Base-by-base conservation (phyloP, 2,113 vertebrate species). In the Prinia subflava region DNA sequence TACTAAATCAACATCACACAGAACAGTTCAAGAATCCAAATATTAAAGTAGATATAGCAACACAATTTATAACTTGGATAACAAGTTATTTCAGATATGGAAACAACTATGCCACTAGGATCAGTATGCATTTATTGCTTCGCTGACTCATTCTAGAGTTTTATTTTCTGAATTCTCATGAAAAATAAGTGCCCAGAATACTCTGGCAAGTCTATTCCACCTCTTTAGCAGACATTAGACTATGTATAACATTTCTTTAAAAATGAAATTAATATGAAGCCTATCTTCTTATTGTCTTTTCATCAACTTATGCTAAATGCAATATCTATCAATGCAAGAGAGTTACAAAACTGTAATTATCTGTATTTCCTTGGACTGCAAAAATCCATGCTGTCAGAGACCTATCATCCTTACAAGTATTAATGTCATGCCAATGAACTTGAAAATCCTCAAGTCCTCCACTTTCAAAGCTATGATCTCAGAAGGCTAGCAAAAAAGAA, bases 71-170 rank as follows among this genome's bases (percentile, higher is more conserved):
- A 92, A 86, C 39, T 93, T 5, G 3, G 57, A 83, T 75, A 74
- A 63, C 35, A 87, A 89, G 69, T 94, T 77, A 89, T 49, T 81
- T 94, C 68, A 81, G 47, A 50, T 87, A 94, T 82, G 27, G 90
- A 63, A 90, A 77, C 64, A 94, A 90, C 76, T 67, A 78, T 94
- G 59, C 81, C 59, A 67, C 39, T 68, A 86, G 50, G 67, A 95
- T 90, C 46, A 33, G 15, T 59, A 74, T 63, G 59, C 30, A 56
- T 96, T 81, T 86, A 90, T 80, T 92, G 75, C 75, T 91, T 92
- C 87, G 44, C 47, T 83, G 50, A 76, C 35, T 80, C 75, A 70
- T 33, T 42, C 52, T 86, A 63, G 18, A 85, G 27, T 31, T 74
- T 62, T 75, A 75, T 90, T 87, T 93, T 90, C 62, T 92, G 71